Percentiles rank a stretch among this genome's conserved stretches.
Evolutionary conservation across 1,140 invertebrate genomes (phyloP).

Genomic region (Apis cerana): DNA sequence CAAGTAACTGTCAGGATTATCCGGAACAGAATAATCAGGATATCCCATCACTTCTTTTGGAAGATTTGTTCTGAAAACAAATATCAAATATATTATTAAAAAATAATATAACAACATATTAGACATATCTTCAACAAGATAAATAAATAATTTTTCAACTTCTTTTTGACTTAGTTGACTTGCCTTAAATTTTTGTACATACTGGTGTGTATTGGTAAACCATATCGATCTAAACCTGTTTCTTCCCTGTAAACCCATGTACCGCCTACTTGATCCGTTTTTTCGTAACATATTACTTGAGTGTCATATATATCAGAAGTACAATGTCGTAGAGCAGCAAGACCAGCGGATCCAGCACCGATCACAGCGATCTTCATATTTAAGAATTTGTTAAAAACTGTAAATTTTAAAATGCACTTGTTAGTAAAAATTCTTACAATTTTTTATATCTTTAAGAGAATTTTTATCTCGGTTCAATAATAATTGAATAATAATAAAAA

Average conservation of each 20-base stretch:
- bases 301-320: conserved; percentile 70
- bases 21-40: conserved; percentile 87
- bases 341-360: conserved; percentile 86
- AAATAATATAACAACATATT: background rate
- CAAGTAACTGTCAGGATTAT: conserved; percentile 88
- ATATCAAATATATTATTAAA: conserved; percentile 10
- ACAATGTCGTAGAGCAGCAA: conserved; percentile 83
- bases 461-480: background rate
- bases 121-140: background rate
- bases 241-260: conserved; percentile 92
- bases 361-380: conserved; percentile 84
- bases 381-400: background rate
- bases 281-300: conserved; percentile 78
- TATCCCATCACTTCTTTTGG: conserved; percentile 92
- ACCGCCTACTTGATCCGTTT: conserved; percentile 89
- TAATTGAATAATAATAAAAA: background rate
- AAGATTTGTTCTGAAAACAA: conserved; percentile 87
- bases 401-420: background rate
- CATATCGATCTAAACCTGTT: conserved; percentile 86
- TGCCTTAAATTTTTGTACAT: conserved; percentile 93
- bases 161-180: background rate
- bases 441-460: background rate
- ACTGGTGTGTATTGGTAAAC: conserved; percentile 91
- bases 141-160: background rate
- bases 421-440: background rate